Conservation (phyloP, 1,140 invertebrate genomes). For the Drosophila quadrilineata region DNA sequence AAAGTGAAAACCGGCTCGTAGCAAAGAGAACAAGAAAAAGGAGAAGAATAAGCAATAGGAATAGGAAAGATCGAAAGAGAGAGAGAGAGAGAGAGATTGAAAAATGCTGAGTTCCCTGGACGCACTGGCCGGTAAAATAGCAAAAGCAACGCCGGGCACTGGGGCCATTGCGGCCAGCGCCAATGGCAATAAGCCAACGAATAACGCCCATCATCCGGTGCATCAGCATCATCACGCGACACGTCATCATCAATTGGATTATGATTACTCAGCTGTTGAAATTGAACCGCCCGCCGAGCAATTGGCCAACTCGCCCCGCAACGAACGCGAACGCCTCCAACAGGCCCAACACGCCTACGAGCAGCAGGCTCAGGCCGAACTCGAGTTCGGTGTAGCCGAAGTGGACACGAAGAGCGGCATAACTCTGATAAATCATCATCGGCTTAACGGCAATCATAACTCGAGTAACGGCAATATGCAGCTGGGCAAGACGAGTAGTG, state of each 20-base stretch:
- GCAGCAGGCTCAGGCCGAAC: conserved; percentile 59
- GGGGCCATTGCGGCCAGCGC: conserved; percentile 51
- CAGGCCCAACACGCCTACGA: conserved; percentile 68
- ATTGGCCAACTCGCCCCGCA: conserved; percentile 64
- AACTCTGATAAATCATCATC: conserved; percentile 44
- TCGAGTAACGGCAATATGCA: conserved; percentile 41
- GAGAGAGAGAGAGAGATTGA: not conserved
- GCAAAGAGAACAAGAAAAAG: not conserved
- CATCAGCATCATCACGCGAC: conserved; percentile 52
- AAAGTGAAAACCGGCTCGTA: not conserved
- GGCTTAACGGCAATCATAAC: conserved; percentile 36
- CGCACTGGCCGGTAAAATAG: conserved; percentile 90
- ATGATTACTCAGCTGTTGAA: conserved; percentile 67
- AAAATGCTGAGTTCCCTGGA: conserved; percentile 89
- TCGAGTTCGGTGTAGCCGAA: conserved; percentile 60
- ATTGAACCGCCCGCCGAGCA: conserved; percentile 69
- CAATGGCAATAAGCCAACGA: conserved; percentile 53
- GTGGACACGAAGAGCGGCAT: conserved; percentile 52
- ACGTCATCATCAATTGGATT: conserved; percentile 51
- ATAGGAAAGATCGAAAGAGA: not conserved
- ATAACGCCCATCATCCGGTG: conserved; percentile 43
- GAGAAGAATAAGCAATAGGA: not conserved
- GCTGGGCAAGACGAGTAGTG: conserved; percentile 21
- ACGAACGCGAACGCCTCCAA: conserved; percentile 56
- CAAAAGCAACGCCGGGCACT: conserved; percentile 82